A percentile compares a stretch with the other conserved stretches of the same genome.
Evolutionary conservation across 1,140 invertebrate species (phyloP).

Genomic region (Vollenhovia emeryi): DNA sequence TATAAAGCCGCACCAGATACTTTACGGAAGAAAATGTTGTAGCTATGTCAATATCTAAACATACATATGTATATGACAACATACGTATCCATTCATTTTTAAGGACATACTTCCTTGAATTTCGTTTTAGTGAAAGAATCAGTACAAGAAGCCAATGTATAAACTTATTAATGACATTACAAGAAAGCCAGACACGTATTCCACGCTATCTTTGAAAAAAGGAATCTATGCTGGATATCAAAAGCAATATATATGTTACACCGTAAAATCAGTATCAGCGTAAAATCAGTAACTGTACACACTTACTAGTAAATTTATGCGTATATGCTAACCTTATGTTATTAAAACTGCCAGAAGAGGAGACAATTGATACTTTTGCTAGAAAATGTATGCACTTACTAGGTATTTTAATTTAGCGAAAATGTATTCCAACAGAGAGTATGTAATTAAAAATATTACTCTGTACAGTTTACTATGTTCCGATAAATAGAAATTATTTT

Average conservation of each 20-base stretch:
- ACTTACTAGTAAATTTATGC: neutral
- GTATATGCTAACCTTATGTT: neutral
- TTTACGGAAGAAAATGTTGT: constrained; percentile 59
- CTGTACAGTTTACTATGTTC: neutral
- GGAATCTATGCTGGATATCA: constrained; percentile 66
- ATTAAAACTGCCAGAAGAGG: neutral
- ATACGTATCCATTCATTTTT: constrained; percentile 48
- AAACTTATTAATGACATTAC: constrained; percentile 1
- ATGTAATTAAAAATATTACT: neutral
- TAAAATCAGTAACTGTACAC: neutral
- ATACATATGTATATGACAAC: constrained; percentile 62
- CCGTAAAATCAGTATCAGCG: neutral
- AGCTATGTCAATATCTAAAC: constrained; percentile 57
- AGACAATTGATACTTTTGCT: neutral
- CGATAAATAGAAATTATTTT: neutral
- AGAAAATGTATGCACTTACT: neutral
- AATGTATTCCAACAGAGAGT: neutral
- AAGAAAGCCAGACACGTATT: constrained; percentile 53
- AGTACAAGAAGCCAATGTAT: constrained; percentile 51
- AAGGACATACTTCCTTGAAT: constrained; percentile 37
- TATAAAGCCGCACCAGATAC: constrained; percentile 46
- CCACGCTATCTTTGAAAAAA: constrained; percentile 35
- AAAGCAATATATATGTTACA: neutral
- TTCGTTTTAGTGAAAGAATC: constrained; percentile 60
- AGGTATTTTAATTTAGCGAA: constrained; percentile 2